Evolutionary conservation across 2,888 invertebrate species (phyloP).

Genomic region (Luperina testacea): DNA sequence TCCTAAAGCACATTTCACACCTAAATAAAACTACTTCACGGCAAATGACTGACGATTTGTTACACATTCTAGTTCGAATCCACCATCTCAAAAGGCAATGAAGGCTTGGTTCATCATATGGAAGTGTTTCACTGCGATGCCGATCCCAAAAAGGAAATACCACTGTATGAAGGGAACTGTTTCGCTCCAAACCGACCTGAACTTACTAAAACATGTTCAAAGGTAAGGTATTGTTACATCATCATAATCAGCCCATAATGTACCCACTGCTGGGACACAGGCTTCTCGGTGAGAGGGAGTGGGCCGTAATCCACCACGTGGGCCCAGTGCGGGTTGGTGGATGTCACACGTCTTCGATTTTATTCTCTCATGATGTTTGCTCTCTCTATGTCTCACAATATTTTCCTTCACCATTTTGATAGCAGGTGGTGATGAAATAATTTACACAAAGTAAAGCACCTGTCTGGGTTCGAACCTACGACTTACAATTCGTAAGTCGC

Average conservation of each 20-base stretch:
- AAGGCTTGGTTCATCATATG: constrained; percentile 99
- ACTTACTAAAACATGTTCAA: constrained; percentile 93
- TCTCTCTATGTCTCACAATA: too few species aligned
- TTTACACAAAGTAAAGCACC: neutral
- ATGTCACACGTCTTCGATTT: neutral
- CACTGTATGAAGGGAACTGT: constrained; percentile 96
- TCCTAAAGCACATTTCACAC: neutral
- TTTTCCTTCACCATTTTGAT: neutral
- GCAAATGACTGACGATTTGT: neutral
- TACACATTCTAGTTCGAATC: constrained; percentile 92
- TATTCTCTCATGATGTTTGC: neutral
- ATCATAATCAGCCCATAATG: neutral
- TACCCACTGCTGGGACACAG: neutral
- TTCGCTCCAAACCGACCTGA: constrained; percentile 93
- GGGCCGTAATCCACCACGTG: neutral
- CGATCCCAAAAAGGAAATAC: constrained; percentile 91
- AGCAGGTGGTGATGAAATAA: neutral
- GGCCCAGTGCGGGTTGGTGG: neutral
- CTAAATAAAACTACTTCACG: neutral
- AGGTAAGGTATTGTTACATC: constrained; percentile 73
- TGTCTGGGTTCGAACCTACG: neutral
- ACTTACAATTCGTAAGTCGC: neutral
- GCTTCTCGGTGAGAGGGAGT: neutral
- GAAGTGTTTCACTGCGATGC: constrained; percentile 99
- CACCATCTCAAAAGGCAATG: constrained; percentile 94